These are phyloP conservation scores for Lota lota DNA, from an alignment of 2,113 vertebrate genomes.

Conservation along the genomic window DNA sequence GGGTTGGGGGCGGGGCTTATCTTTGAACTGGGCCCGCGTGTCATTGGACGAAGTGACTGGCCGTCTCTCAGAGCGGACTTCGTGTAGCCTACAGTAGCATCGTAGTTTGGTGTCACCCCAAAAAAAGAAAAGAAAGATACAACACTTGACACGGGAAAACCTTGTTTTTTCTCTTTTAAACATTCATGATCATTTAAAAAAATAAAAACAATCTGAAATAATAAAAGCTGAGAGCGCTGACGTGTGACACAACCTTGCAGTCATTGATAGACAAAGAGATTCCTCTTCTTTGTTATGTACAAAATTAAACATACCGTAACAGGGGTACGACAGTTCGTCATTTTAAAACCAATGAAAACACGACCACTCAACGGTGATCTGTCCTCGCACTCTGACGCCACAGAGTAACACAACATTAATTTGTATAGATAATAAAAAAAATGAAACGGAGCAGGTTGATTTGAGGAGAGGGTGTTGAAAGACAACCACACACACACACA, in stretches of 20 bases:
- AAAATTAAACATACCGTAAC: constrained; percentile 71
- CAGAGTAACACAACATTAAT: constrained; percentile 58
- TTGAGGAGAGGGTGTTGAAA: constrained; percentile 6
- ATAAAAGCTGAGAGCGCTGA: constrained; percentile 16
- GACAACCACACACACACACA: constrained; percentile 47
- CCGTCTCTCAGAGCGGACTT: constrained; percentile 4
- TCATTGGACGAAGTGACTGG: constrained; percentile 6
- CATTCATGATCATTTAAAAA: constrained; percentile 55
- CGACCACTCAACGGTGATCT: constrained; percentile 50
- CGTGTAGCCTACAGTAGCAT: constrained; percentile 19
- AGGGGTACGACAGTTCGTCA: constrained; percentile 50
- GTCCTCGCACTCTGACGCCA: constrained; percentile 51
- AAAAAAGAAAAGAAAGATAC: constrained; percentile 13
- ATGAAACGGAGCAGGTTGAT: neutral
- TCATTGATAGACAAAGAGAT: constrained; percentile 50
- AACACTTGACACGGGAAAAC: constrained; percentile 49
- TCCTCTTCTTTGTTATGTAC: constrained; percentile 70
- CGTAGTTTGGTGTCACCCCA: constrained; percentile 3
- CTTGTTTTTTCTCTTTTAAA: constrained; percentile 32
- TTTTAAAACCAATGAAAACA: constrained; percentile 59
- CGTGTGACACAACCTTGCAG: constrained; percentile 32
- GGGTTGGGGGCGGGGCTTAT: no score
- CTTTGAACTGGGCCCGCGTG: constrained; percentile 27
- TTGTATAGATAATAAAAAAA: constrained; percentile 56
- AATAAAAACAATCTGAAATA: constrained; percentile 51